Conservation (phyloP, 2,113 vertebrate genomes). For the Colius striatus region DNA sequence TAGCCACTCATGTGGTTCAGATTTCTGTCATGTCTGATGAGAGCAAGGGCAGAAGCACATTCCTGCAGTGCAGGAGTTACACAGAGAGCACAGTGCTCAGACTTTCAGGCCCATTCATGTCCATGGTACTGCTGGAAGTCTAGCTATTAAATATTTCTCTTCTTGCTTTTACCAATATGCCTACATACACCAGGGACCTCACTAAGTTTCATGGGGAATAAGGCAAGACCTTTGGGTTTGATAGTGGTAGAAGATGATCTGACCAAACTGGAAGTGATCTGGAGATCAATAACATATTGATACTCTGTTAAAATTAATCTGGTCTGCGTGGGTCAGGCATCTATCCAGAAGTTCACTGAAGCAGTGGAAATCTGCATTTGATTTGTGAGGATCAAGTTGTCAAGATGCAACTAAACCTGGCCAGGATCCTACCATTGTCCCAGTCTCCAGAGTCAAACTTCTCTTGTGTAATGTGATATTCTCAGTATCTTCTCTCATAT, state of each 20-base stretch:
- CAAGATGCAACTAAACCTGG: neutral
- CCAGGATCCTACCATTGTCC: neutral
- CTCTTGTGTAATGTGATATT: neutral
- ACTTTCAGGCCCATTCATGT: neutral
- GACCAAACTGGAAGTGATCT: neutral
- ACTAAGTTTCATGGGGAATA: neutral
- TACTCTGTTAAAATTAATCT: neutral
- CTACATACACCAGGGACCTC: neutral
- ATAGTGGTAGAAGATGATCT: neutral
- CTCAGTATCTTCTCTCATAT: neutral
- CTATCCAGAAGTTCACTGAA: neutral
- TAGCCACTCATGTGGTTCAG: neutral
- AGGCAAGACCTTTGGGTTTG: neutral
- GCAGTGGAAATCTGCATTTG: neutral
- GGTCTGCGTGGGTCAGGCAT: neutral
- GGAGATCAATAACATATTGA: rapidly evolving
- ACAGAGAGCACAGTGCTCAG: neutral
- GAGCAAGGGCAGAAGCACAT: neutral
- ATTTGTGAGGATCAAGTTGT: neutral
- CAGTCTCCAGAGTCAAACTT: neutral
- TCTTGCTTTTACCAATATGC: neutral
- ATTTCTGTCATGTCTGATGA: neutral
- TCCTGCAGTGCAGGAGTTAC: neutral
- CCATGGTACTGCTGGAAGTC: neutral
- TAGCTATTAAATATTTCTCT: neutral